A percentile compares a stretch with the other conserved stretches of the same genome.
phyloP scores from a whole-genome alignment of 2,888 invertebrate genomes.

The Andrena camellia region DNA sequence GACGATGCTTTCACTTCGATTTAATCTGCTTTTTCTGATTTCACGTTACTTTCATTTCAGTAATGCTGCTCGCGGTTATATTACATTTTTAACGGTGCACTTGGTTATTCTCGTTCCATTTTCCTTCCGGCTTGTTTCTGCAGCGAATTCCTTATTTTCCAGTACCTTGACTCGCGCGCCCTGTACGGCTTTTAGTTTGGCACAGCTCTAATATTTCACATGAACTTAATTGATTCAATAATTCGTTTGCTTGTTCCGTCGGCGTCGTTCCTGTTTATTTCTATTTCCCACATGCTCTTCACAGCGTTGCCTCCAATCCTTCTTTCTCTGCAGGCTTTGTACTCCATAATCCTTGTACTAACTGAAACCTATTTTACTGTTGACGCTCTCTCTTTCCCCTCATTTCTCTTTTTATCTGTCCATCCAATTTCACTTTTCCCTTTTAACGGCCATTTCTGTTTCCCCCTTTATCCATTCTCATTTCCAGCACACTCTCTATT shows the following conservation, averaged over 20 bases:
- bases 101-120: neutral
- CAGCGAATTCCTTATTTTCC: neutral
- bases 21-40: neutral
- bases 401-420: slow-evolving; percentile 23
- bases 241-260: neutral
- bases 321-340: neutral
- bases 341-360: slow-evolving; percentile 23
- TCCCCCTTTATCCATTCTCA: slow-evolving; percentile 4
- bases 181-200: neutral
- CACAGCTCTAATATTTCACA: slow-evolving; percentile 6
- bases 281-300: neutral
- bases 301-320: neutral
- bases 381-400: neutral
- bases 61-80: neutral
- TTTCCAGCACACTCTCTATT: neutral
- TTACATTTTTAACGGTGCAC: neutral
- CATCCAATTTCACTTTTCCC: slow-evolving; percentile 12
- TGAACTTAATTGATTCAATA: slow-evolving; percentile 5
- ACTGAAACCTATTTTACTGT: slow-evolving; percentile 23
- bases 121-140: neutral
- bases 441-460: slow-evolving; percentile 16
- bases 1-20: neutral
- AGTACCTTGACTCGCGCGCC: neutral
- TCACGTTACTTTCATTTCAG: neutral
- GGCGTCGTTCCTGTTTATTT: neutral